Conservation (phyloP, 2,797 vertebrate genomes). For the Buceros bicornis region DNA sequence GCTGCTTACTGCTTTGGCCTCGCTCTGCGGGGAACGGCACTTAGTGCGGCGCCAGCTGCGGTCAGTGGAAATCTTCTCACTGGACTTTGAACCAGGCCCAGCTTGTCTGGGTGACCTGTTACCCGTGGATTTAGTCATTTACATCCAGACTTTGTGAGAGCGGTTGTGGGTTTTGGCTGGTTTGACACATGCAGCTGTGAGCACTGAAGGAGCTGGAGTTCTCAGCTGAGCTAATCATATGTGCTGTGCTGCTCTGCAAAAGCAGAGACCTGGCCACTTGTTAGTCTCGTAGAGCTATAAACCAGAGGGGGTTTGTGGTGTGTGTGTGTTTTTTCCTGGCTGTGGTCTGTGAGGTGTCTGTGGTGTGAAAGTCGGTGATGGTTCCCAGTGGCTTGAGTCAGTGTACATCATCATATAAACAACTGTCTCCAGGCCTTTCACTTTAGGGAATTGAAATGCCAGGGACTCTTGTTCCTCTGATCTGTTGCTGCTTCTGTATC, state of each 20-base stretch:
- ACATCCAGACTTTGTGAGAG: background rate
- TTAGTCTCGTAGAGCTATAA: background rate
- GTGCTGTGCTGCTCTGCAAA: background rate
- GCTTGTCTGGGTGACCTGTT: background rate
- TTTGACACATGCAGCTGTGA: background rate
- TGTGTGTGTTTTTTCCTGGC: background rate
- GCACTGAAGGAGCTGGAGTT: background rate
- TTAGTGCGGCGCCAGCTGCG: background rate
- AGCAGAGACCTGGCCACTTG: background rate
- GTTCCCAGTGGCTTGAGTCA: background rate
- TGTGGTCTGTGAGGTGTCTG: background rate
- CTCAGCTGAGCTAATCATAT: background rate
- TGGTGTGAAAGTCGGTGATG: background rate
- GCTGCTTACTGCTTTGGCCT: background rate
- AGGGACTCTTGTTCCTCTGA: background rate
- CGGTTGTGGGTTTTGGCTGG: background rate
- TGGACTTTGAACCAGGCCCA: background rate
- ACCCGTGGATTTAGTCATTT: background rate
- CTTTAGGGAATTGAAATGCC: background rate
- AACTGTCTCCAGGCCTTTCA: background rate
- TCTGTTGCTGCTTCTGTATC: background rate
- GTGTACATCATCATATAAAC: background rate
- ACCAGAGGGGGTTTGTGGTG: fast-evolving
- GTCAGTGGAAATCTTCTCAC: background rate
- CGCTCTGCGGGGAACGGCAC: background rate